Evolutionary conservation across 2,888 invertebrate genomes (phyloP), one percentile per base, ranked within the genome.

Genomic region (Schizotus pectinicornis): DNA sequence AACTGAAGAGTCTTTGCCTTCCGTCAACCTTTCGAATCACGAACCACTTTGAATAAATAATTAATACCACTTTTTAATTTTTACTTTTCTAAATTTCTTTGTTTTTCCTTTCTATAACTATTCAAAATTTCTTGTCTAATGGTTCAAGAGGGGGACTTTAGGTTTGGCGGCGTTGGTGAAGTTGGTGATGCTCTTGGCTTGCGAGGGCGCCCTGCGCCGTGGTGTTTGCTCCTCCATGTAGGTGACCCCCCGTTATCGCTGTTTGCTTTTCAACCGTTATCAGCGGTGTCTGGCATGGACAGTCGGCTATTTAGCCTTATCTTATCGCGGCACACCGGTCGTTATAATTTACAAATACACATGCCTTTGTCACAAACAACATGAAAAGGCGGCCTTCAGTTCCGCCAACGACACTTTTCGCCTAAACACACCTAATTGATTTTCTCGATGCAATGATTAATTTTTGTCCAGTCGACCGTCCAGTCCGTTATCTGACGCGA

Each of bases 221-320:
- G 3, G 56, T 51, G 49, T 59, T n/a, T n/a, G n/a, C n/a, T 46
- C 33, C 50, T 47, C 45, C 37, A 63, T 60, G 56, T 69, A 69
- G 74, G 71, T 73, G 74, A 74, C 74, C 74, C 68, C 59, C 59
- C 61, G 56, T 67, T 73, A 74, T 74, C 72, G 68, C 59, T 72
- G 62, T 73, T 72, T 74, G 70, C 72, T 67, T 74, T 72, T 73
- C 70, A 65, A 68, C 62, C 64, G 67, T 71, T 73, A 72, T 73
- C 72, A 64, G 61, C 65, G 56, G 56, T 60, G 71, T 69, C 71
- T 72, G 72, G 64, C 66, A 67, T 65, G 72, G 73, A 74, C 73
- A 74, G 73, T 67, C 70, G 66, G 67, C 71, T 68, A 70, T 72
- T 73, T 67, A 43, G 62, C 50, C 62, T 71, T 74, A 74, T 74